These are phyloP conservation scores for Atherix ibis DNA, from an alignment of 2,888 invertebrate species.

Conservation along the genomic window DNA sequence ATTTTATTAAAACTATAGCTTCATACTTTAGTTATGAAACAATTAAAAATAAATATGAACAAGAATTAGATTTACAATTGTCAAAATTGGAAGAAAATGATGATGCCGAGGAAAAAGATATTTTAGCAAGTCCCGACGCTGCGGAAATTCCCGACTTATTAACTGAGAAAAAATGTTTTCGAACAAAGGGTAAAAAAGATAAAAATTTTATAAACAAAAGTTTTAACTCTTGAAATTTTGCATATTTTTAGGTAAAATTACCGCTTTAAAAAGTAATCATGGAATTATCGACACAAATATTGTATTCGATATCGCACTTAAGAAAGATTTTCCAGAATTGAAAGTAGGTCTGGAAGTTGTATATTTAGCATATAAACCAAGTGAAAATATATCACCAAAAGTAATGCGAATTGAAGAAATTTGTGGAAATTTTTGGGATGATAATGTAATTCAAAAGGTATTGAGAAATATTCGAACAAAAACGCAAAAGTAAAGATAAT, in stretches of 20 bases:
- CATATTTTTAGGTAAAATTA: constrained; percentile 39
- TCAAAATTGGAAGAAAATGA: constrained; percentile 29
- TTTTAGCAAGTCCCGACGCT: background rate
- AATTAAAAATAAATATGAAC: constrained; percentile 20
- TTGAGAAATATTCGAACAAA: no score
- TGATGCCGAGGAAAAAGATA: constrained; percentile 12
- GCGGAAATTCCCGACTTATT: constrained; percentile 3
- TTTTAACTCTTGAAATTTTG: no score
- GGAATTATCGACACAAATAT: constrained; percentile 44
- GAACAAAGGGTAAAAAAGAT: constrained; percentile 18
- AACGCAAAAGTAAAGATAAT: no score
- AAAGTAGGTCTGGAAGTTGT: constrained; percentile 38
- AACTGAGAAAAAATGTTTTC: constrained; percentile 16
- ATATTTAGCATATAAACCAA: constrained; percentile 38
- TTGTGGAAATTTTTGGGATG: constrained; percentile 37
- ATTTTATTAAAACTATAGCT: constrained; percentile 32
- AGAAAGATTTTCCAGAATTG: constrained; percentile 18
- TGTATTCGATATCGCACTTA: constrained; percentile 34
- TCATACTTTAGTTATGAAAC: constrained; percentile 25
- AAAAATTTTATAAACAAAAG: no score
- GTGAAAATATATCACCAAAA: constrained; percentile 30
- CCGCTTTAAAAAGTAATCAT: constrained; percentile 34
- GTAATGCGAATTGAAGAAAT: constrained; percentile 43
- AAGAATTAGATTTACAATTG: constrained; percentile 33
- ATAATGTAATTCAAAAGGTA: no score